These are phyloP conservation scores for Nesoenas mayeri DNA, from an alignment of 2,113 vertebrate species.

Conservation along the genomic window DNA sequence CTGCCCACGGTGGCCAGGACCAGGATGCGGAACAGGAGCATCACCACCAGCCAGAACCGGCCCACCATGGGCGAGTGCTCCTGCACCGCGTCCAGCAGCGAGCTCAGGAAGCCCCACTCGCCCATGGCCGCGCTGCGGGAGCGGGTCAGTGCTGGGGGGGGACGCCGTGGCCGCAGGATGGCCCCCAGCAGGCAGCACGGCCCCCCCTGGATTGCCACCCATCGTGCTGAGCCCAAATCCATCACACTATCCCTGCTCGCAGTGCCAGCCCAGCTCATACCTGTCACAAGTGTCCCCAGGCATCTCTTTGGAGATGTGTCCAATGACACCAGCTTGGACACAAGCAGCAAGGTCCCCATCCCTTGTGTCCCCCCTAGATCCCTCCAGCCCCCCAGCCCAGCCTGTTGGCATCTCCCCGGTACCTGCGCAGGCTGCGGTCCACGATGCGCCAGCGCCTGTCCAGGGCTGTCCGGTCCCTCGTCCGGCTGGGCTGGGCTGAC, in stretches of 20 bases:
- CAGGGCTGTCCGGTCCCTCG: background rate
- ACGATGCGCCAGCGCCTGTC: background rate
- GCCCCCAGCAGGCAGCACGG: rapidly evolving
- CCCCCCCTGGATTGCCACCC: background rate
- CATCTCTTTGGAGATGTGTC: background rate
- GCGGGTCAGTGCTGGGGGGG: background rate
- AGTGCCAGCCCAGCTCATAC: background rate
- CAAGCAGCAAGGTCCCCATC: background rate
- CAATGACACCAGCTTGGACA: background rate
- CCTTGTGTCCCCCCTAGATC: too few relatives aligned
- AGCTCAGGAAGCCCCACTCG: slow-evolving; percentile 87
- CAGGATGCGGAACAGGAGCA: slow-evolving; percentile 91
- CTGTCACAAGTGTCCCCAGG: background rate
- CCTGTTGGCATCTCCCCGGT: background rate
- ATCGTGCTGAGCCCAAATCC: rapidly evolving
- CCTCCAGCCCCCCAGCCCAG: background rate
- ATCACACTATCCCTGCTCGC: rapidly evolving
- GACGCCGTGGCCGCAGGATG: rapidly evolving
- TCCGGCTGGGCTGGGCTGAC: background rate
- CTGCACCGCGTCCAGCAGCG: slow-evolving; percentile 84
- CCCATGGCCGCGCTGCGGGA: slow-evolving; percentile 76
- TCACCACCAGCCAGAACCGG: slow-evolving; percentile 90
- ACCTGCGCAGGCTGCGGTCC: background rate
- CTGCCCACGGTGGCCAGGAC: slow-evolving; percentile 90
- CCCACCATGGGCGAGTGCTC: slow-evolving; percentile 89